Evolutionary conservation across 2,888 invertebrate species (phyloP).

Genomic region (Thereva nobilitata): DNA sequence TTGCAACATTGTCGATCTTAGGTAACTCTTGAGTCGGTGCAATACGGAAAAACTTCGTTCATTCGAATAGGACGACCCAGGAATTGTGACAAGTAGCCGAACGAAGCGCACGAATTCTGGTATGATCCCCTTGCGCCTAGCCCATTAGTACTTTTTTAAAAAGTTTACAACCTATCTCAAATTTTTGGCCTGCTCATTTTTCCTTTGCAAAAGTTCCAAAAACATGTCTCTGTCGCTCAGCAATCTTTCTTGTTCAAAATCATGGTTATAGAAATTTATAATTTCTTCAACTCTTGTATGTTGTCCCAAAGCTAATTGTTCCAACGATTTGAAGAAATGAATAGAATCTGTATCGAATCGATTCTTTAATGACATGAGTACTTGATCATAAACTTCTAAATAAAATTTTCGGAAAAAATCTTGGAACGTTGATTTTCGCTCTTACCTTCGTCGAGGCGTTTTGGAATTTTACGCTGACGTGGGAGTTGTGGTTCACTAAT

Average conservation of each 20-base stretch:
- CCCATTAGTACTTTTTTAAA: background rate
- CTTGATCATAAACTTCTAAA: background rate
- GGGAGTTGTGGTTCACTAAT: background rate
- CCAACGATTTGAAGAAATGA: constrained; percentile 4
- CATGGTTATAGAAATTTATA: constrained; percentile 1
- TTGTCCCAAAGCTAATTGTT: background rate
- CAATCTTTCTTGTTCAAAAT: background rate
- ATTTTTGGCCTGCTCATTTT: background rate
- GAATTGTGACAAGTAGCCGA: background rate
- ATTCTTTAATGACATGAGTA: background rate
- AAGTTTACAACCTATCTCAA: background rate
- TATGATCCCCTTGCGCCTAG: background rate
- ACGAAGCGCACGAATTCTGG: too few species aligned
- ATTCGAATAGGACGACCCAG: background rate
- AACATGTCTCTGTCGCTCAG: constrained; percentile 4
- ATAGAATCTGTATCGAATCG: too few species aligned
- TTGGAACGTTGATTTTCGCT: background rate
- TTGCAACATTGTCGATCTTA: too few species aligned
- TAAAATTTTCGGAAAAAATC: background rate
- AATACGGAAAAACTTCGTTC: constrained; percentile 9
- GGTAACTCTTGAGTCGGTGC: background rate
- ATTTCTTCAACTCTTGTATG: background rate
- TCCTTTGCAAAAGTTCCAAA: background rate
- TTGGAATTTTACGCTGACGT: constrained; percentile 7
- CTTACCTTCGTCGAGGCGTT: too few species aligned